phyloP scores from a whole-genome alignment of 1,140 invertebrate genomes.

The Pararge aegeria region DNA sequence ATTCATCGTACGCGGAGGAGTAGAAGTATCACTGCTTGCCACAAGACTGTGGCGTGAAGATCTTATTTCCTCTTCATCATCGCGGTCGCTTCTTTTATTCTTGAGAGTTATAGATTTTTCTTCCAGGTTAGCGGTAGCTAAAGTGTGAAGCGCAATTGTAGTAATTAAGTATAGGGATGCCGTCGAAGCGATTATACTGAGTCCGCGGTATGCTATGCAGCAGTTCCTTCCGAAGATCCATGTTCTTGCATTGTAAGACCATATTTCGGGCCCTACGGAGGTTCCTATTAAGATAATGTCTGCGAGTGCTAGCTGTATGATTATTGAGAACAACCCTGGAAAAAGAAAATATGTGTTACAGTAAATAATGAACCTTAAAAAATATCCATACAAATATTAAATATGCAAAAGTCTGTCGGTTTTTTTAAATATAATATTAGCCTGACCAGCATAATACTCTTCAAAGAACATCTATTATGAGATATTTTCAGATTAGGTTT shows the following conservation, averaged over 20 bases:
- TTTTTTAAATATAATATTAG: too few species aligned
- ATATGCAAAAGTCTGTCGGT: too few species aligned
- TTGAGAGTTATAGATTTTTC: constrained; percentile 48
- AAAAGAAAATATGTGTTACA: constrained; percentile 18
- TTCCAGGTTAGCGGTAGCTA: constrained; percentile 78
- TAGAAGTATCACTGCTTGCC: constrained; percentile 67
- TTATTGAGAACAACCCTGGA: constrained; percentile 76
- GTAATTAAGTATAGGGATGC: constrained; percentile 76
- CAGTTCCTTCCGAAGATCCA: constrained; percentile 73
- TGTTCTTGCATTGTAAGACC: constrained; percentile 63
- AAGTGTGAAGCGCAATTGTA: constrained; percentile 77
- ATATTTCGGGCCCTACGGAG: constrained; percentile 74
- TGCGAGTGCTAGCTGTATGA: constrained; percentile 76
- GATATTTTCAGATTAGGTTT: too few species aligned
- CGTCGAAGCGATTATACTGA: constrained; percentile 77
- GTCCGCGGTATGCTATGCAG: constrained; percentile 75
- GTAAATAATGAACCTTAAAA: too few species aligned
- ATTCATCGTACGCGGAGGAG: constrained; percentile 68
- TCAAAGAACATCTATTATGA: too few species aligned
- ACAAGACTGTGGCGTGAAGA: constrained; percentile 74
- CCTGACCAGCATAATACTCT: too few species aligned
- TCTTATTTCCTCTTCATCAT: constrained; percentile 77
- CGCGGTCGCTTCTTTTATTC: constrained; percentile 56
- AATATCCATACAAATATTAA: too few species aligned
- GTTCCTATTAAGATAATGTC: constrained; percentile 69